These are phyloP conservation scores for Ormyrus nitidulus DNA, from an alignment of 2,888 invertebrate species.

Conservation along the genomic window DNA sequence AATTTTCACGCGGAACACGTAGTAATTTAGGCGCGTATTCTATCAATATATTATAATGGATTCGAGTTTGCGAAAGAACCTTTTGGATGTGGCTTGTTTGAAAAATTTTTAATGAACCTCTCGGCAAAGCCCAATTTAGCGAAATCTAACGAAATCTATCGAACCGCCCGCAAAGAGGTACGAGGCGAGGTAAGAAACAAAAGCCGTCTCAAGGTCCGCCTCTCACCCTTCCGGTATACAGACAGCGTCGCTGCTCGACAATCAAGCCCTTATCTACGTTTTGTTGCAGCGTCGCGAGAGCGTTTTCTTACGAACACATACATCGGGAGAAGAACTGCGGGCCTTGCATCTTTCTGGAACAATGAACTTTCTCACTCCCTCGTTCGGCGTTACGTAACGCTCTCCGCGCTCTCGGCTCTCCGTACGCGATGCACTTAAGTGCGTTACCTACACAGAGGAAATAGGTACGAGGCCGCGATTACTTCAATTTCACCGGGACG, in stretches of 20 bases:
- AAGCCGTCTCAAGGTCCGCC: slow-evolving; percentile 26
- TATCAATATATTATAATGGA: background rate
- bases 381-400: slow-evolving; percentile 40
- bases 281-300: background rate
- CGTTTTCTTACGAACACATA: background rate
- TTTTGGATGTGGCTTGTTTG: no score
- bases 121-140: no score
- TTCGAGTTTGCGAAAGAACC: no score
- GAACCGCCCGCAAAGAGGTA: background rate
- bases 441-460: no score
- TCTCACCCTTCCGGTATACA: background rate
- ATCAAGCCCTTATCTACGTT: slow-evolving; percentile 22
- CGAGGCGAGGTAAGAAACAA: background rate
- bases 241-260: background rate
- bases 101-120: no score
- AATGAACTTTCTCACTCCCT: slow-evolving; percentile 56
- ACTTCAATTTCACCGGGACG: slow-evolving; percentile 27
- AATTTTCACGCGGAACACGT: no score
- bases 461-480: slow-evolving; percentile 27
- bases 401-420: background rate
- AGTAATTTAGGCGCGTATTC: background rate
- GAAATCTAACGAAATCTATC: no score
- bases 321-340: background rate
- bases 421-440: background rate
- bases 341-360: slow-evolving; percentile 54